Percentiles rank a stretch among this genome's conserved stretches.
phyloP scores from a whole-genome alignment of 2,888 invertebrate species.

The Ypsolopha sequella region DNA sequence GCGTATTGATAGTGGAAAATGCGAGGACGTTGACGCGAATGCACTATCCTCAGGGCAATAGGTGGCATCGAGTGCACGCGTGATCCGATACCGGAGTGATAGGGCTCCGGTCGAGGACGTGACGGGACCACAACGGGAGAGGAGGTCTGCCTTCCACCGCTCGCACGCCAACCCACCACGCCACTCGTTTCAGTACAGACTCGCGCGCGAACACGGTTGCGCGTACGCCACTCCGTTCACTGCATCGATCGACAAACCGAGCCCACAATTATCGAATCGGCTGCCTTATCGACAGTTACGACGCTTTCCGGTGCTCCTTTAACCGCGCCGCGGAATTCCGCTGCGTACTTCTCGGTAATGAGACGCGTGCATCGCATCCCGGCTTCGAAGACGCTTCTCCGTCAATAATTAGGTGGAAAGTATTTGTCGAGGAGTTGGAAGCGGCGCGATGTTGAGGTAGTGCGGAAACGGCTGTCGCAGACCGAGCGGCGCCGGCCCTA shows the following conservation, averaged over 20 bases:
- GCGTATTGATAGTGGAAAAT: slow-evolving; percentile 33
- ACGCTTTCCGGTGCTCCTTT: slow-evolving; percentile 29
- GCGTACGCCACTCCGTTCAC: slow-evolving; percentile 50
- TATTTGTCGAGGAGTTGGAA: neutral
- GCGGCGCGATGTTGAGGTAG: slow-evolving; percentile 22
- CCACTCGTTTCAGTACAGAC: slow-evolving; percentile 44
- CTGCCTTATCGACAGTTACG: slow-evolving; percentile 38
- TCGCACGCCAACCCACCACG: slow-evolving; percentile 28
- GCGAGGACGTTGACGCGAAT: slow-evolving; percentile 33
- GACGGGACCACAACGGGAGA: slow-evolving; percentile 3
- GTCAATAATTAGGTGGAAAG: slow-evolving; percentile 24
- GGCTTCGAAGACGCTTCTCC: slow-evolving; percentile 13
- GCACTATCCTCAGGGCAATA: slow-evolving; percentile 56
- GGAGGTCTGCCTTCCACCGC: slow-evolving; percentile 20
- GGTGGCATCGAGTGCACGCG: slow-evolving; percentile 31
- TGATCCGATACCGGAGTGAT: slow-evolving; percentile 32
- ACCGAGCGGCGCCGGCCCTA: slow-evolving; percentile 39
- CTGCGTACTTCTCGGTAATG: neutral
- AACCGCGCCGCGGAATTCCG: slow-evolving; percentile 28
- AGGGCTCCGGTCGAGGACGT: slow-evolving; percentile 48
- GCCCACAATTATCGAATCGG: slow-evolving; percentile 29
- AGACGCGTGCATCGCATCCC: slow-evolving; percentile 29
- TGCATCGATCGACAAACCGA: slow-evolving; percentile 17
- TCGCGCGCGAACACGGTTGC: slow-evolving; percentile 60
- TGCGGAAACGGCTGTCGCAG: slow-evolving; percentile 35